These are phyloP conservation scores for Latheticus oryzae DNA, from an alignment of 2,888 invertebrate species.

Conservation along the genomic window DNA sequence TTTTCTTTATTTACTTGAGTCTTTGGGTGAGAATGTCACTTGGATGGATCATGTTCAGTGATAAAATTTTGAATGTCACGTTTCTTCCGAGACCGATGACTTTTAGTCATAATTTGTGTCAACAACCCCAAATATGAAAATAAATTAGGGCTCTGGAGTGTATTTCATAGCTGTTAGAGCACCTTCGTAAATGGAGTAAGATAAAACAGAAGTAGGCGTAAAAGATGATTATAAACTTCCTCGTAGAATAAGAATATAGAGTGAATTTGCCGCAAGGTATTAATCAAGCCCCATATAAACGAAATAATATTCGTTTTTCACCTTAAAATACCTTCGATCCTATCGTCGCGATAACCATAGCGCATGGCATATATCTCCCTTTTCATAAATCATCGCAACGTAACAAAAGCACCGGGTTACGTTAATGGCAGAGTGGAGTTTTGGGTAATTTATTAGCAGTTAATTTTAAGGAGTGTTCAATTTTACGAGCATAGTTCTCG, in stretches of 20 bases:
- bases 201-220: background rate
- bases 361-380: conserved; percentile 32
- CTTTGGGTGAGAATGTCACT: too few species aligned
- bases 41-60: too few species aligned
- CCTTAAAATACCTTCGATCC: conserved; percentile 3
- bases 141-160: conserved; percentile 12
- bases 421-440: conserved; percentile 57
- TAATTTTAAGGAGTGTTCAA: conserved; percentile 65
- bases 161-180: conserved; percentile 9
- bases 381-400: conserved; percentile 52
- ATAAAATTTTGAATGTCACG: too few species aligned
- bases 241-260: too few species aligned
- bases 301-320: background rate
- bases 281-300: background rate
- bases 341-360: conserved; percentile 9
- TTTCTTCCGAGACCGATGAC: too few species aligned
- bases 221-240: too few species aligned
- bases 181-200: conserved; percentile 2
- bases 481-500: conserved; percentile 59
- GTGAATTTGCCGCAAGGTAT: too few species aligned
- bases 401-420: conserved; percentile 55
- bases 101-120: too few species aligned
- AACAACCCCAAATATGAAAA: conserved; percentile 9
- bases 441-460: conserved; percentile 63
- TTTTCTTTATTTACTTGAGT: too few species aligned